phyloP scores from a whole-genome alignment of 2,888 invertebrate genomes.

The Chrysodeixis includens region DNA sequence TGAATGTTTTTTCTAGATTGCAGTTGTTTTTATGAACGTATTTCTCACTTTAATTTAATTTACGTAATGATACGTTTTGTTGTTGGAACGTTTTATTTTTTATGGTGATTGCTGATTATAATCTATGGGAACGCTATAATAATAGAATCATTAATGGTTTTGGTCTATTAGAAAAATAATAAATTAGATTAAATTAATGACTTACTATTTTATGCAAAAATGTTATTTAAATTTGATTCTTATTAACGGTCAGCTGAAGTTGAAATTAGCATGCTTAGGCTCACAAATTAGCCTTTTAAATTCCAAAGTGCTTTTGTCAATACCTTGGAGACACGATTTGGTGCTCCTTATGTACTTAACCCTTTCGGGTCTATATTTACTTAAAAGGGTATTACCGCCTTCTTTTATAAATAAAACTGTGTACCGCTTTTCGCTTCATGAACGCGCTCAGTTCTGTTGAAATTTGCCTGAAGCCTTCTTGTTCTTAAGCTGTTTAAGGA shows the following conservation, averaged over 20 bases:
- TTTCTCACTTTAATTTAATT: background rate
- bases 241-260: background rate
- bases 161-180: too few species aligned
- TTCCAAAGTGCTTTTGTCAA: constrained; percentile 4
- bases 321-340: background rate
- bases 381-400: background rate
- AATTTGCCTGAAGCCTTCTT: background rate
- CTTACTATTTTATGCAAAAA: too few species aligned
- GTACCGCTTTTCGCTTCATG: background rate
- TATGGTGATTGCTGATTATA: too few species aligned
- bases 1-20: background rate
- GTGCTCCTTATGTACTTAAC: background rate
- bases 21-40: background rate
- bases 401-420: background rate
- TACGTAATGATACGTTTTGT: too few species aligned
- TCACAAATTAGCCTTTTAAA: background rate
- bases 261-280: background rate
- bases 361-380: background rate
- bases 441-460: background rate
- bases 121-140: too few species aligned
- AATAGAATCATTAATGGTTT: too few species aligned
- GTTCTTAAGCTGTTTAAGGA: constrained; percentile 6
- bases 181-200: too few species aligned
- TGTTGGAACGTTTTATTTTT: too few species aligned
- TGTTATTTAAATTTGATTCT: background rate